These are phyloP conservation scores for Oligia strigilis DNA, from an alignment of 2,888 invertebrate species.

Conservation along the genomic window DNA sequence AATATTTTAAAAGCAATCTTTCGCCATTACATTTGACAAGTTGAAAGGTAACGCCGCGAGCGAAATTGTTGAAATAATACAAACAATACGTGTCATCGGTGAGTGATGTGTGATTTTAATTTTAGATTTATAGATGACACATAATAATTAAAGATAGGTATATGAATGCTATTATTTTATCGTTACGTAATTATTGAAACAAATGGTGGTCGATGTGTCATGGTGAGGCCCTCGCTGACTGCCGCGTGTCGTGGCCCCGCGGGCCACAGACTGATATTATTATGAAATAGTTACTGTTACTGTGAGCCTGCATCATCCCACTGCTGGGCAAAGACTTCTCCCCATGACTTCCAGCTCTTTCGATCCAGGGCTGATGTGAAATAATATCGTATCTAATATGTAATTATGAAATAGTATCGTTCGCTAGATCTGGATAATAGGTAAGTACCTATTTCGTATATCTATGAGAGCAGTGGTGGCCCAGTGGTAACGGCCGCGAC, in stretches of 20 bases:
- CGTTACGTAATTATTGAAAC: conserved; percentile 14
- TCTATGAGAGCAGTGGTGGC: too few relatives aligned
- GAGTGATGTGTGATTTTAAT: conserved; percentile 38
- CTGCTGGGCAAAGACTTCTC: neutral
- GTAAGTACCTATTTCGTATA: too few relatives aligned
- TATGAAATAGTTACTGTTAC: neutral
- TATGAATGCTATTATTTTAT: neutral
- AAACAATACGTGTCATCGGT: conserved; percentile 43
- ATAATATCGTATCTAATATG: too few relatives aligned
- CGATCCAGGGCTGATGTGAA: neutral
- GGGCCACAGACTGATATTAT: neutral
- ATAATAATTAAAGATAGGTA: neutral
- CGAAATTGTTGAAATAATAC: conserved; percentile 29
- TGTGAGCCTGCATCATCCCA: neutral
- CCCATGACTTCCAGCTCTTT: neutral
- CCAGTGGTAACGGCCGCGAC: too few relatives aligned
- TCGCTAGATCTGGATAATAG: neutral
- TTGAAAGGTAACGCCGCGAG: conserved; percentile 36
- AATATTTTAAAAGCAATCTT: conserved; percentile 49
- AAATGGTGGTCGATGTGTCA: neutral
- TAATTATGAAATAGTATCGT: neutral
- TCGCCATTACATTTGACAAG: conserved; percentile 35
- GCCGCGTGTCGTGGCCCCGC: too few relatives aligned
- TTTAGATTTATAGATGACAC: conserved; percentile 13
- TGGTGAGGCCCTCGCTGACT: neutral